These are phyloP conservation scores for Odontomachus brunneus DNA, from an alignment of 1,140 invertebrate genomes.

Conservation along the genomic window DNA sequence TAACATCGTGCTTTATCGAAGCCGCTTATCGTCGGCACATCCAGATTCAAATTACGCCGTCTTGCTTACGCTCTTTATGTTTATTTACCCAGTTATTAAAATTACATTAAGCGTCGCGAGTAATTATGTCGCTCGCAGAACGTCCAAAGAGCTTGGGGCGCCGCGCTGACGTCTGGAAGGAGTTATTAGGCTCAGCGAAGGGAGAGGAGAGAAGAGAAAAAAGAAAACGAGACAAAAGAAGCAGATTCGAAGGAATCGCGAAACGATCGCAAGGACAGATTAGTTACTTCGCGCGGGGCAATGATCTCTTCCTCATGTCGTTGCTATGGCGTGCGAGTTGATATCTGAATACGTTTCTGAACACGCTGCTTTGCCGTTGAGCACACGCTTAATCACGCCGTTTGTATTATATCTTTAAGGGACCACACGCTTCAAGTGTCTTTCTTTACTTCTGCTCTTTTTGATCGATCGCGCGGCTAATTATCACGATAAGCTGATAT, in stretches of 20 bases:
- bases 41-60: conserved; percentile 84
- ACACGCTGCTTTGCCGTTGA: neutral
- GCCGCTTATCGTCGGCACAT: conserved; percentile 82
- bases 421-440: neutral
- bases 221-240: neutral
- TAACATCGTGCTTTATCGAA: conserved; percentile 82
- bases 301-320: conserved; percentile 39
- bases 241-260: conserved; percentile 58
- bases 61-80: conserved; percentile 81
- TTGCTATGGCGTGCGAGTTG: neutral
- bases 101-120: conserved; percentile 81
- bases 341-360: neutral
- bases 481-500: neutral
- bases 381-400: neutral
- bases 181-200: conserved; percentile 21
- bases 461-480: neutral
- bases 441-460: neutral
- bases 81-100: conserved; percentile 85
- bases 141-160: conserved; percentile 33
- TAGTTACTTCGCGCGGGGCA: conserved; percentile 46
- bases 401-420: neutral
- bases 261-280: conserved; percentile 64
- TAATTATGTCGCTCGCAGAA: conserved; percentile 77
- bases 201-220: conserved; percentile 27
- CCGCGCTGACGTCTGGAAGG: conserved; percentile 61